Percentiles rank a stretch among this genome's conserved stretches.
Conservation (phyloP, 2,888 invertebrate species). For the Drosophila sordidapex region DNA sequence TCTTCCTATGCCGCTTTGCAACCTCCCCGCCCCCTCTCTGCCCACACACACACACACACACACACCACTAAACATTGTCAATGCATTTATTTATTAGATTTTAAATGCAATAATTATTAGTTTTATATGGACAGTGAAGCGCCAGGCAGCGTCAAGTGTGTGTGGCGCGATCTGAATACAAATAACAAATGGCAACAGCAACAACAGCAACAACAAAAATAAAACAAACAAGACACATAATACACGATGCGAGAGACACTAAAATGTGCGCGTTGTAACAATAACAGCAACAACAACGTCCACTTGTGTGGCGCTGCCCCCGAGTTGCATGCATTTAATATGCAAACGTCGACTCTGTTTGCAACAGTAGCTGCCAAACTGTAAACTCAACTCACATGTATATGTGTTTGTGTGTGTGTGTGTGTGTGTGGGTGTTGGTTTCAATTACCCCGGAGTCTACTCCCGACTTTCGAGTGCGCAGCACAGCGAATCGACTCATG, state of each 20-base stretch:
- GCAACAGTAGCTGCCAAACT: constrained; percentile 71
- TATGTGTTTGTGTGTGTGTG: constrained; percentile 1
- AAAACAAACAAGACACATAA: constrained; percentile 26
- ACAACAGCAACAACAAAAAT: constrained; percentile 18
- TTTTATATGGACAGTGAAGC: constrained; percentile 79
- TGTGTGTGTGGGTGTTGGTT: constrained; percentile 69
- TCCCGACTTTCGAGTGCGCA: constrained; percentile 41
- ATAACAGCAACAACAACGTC: constrained; percentile 16
- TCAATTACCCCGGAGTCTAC: constrained; percentile 28
- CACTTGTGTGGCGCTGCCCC: constrained; percentile 58
- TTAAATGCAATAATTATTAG: constrained; percentile 81
- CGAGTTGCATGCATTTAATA: constrained; percentile 55
- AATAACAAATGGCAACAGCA: constrained; percentile 7
- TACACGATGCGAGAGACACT: constrained; percentile 26
- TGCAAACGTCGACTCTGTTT: constrained; percentile 43
- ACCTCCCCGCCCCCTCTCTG: neutral
- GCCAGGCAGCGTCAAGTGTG: constrained; percentile 60
- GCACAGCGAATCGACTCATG: constrained; percentile 46
- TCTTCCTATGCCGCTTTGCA: constrained; percentile 6
- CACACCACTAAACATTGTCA: constrained; percentile 58
- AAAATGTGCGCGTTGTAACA: constrained; percentile 16
- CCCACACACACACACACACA: constrained; percentile 1
- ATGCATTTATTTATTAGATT: constrained; percentile 79
- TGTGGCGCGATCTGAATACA: constrained; percentile 61
- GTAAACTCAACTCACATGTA: constrained; percentile 66